These are phyloP conservation scores for Lethenteron camtschaticum DNA, from an alignment of 2,113 vertebrate genomes.

Conservation along the genomic window DNA sequence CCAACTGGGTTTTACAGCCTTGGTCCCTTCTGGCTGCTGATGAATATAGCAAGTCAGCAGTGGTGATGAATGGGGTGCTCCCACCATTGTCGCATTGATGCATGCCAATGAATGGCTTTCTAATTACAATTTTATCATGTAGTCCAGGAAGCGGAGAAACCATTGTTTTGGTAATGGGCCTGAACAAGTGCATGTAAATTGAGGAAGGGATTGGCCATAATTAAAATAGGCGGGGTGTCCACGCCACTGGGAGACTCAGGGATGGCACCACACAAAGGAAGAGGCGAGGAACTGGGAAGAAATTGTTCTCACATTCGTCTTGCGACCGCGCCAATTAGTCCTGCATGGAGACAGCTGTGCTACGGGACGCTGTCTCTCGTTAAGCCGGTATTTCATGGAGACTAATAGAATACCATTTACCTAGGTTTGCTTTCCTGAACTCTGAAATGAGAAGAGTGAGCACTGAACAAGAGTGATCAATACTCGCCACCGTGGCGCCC, in stretches of 20 bases:
- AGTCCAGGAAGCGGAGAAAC: not conserved
- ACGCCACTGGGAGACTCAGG: not conserved
- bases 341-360: not conserved
- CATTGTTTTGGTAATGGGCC: not conserved
- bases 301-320: constrained; percentile 4
- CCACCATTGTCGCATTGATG: not conserved
- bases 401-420: too few species aligned
- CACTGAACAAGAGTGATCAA: too few species aligned
- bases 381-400: too few species aligned
- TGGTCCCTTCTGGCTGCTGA: constrained; percentile 5
- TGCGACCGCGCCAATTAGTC: not conserved
- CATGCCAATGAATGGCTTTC: constrained; percentile 5
- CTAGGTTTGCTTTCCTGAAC: too few species aligned
- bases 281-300: not conserved
- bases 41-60: constrained; percentile 6
- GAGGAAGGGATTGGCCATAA: not conserved
- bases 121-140: constrained; percentile 6
- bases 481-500: too few species aligned
- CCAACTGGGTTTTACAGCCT: not conserved
- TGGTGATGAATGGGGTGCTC: not conserved
- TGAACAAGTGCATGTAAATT: constrained; percentile 5
- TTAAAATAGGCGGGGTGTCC: constrained; percentile 1
- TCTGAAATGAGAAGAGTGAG: too few species aligned
- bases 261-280: not conserved
- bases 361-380: too few species aligned